Evolutionary conservation across 2,888 invertebrate genomes (phyloP).

Genomic region (Yponomeuta cagnagella): DNA sequence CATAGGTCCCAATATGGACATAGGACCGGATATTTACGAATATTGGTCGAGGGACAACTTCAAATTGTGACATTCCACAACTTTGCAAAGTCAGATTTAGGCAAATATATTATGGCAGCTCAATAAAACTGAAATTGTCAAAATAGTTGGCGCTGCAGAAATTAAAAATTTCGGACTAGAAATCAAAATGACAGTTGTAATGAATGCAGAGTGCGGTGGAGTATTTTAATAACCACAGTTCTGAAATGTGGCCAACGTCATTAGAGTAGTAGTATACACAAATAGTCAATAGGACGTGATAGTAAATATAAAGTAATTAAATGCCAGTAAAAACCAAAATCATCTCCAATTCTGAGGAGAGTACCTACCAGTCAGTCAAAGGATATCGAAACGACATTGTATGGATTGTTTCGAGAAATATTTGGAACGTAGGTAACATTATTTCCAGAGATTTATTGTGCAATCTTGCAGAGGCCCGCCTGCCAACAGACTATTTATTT

Average conservation of each 20-base stretch:
- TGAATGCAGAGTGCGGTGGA: slow-evolving; percentile 42
- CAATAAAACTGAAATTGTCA: not conserved
- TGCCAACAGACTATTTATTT: slow-evolving; percentile 6
- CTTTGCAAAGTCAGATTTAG: not conserved
- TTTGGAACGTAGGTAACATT: not conserved
- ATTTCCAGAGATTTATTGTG: not conserved
- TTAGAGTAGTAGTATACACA: slow-evolving; percentile 15
- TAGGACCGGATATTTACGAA: slow-evolving; percentile 2
- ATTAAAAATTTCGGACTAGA: not conserved
- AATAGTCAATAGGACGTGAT: not conserved
- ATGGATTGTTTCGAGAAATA: not conserved
- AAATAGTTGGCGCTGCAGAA: not conserved
- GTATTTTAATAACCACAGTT: slow-evolving; percentile 26
- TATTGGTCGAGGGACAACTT: not conserved
- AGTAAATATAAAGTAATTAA: not conserved
- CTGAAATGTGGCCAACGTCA: slow-evolving; percentile 27
- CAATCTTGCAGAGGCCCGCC: not conserved
- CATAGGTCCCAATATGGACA: not conserved
- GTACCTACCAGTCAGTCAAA: not conserved
- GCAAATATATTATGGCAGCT: not conserved
- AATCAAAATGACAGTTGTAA: slow-evolving; percentile 49
- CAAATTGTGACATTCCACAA: not conserved
- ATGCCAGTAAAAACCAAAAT: not conserved
- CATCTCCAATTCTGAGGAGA: not conserved
- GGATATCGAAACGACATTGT: not conserved